These are phyloP conservation scores for Enteromius paludinosus DNA, from an alignment of 2,797 vertebrate species.

Conservation along the genomic window DNA sequence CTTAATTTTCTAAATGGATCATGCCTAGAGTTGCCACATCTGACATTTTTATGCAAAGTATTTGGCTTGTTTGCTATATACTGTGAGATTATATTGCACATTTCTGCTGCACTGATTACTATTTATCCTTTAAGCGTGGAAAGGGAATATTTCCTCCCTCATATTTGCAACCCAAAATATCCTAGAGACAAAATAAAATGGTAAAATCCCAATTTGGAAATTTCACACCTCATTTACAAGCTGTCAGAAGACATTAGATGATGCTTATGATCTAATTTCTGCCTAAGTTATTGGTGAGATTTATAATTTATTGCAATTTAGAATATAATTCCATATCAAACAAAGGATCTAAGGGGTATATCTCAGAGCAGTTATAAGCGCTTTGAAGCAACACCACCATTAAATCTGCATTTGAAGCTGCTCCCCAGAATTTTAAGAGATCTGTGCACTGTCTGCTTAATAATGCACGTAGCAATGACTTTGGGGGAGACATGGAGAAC, in stretches of 20 bases:
- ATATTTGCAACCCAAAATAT: conserved; percentile 36
- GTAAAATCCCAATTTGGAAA: conserved; percentile 42
- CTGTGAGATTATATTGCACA: conserved; percentile 6
- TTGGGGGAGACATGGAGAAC: neutral
- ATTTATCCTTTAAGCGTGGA: conserved; percentile 25
- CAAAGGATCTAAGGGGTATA: conserved; percentile 23
- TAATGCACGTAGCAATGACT: conserved; percentile 48
- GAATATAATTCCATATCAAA: conserved; percentile 3
- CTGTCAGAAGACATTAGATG: conserved; percentile 25
- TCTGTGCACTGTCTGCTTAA: conserved; percentile 22
- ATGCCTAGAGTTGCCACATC: neutral
- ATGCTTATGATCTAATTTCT: conserved; percentile 14
- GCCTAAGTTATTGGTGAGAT: conserved; percentile 14
- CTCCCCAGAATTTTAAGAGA: conserved; percentile 25
- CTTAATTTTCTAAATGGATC: conserved; percentile 11
- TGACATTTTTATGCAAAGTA: neutral
- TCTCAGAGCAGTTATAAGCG: neutral
- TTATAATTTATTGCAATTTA: neutral
- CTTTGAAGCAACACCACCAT: conserved; percentile 18
- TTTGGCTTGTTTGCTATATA: conserved; percentile 8
- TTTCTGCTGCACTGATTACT: conserved; percentile 22
- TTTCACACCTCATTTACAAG: conserved; percentile 36
- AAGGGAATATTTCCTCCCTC: conserved; percentile 20
- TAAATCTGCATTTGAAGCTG: conserved; percentile 36
- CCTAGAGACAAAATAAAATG: conserved; percentile 34